Percentiles rank a stretch among this genome's conserved stretches.
These are phyloP conservation scores for Paracanthobrama guichenoti DNA, from an alignment of 2,113 vertebrate species.

Conservation along the genomic window DNA sequence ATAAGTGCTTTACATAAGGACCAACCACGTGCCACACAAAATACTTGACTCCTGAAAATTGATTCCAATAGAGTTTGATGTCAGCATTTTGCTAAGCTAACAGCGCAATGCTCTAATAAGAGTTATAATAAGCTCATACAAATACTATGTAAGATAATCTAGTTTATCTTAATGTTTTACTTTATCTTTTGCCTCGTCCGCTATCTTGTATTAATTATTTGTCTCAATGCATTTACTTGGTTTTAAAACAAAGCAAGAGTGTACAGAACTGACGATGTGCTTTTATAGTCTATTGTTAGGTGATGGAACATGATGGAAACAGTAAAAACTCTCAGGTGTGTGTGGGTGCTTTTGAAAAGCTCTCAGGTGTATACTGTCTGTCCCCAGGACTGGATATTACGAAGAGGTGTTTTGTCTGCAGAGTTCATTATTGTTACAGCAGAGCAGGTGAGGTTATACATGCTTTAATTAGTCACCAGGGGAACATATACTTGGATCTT, in stretches of 20 bases:
- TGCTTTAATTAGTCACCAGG: conserved; percentile 54
- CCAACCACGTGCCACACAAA: background rate
- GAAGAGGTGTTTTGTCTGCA: conserved; percentile 37
- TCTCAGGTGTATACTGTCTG: conserved; percentile 14
- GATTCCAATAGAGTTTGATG: background rate
- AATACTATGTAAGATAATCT: background rate
- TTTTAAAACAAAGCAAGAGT: background rate
- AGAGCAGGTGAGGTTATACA: conserved; percentile 44
- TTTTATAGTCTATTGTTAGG: background rate
- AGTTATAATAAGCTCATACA: background rate
- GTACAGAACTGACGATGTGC: background rate
- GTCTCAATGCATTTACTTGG: background rate
- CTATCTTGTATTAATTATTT: background rate
- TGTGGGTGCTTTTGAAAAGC: background rate
- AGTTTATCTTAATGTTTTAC: background rate
- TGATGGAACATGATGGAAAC: background rate
- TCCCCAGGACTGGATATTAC: conserved; percentile 43
- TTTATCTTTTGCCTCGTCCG: too few species aligned
- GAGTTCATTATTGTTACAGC: conserved; percentile 49
- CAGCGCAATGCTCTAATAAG: background rate
- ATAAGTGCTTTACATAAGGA: background rate
- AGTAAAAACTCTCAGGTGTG: conserved; percentile 4
- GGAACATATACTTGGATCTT: conserved; percentile 36
- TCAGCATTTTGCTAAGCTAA: background rate
- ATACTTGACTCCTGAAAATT: background rate